Evolutionary conservation across 2,797 vertebrate genomes (phyloP).

Genomic region (Setipinna tenuifilis): DNA sequence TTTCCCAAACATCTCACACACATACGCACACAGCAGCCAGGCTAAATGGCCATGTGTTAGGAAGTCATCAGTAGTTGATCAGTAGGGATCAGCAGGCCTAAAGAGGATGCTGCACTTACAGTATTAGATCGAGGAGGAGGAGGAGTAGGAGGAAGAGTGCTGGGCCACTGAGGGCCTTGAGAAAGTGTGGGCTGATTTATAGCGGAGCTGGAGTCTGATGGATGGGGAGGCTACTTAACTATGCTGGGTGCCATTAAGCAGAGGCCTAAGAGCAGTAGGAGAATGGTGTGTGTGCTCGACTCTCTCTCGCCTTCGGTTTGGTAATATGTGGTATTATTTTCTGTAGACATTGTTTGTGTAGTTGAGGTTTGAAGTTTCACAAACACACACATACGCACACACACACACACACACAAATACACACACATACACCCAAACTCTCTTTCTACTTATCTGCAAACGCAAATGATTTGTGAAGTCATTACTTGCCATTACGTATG

Average conservation of each 20-base stretch:
- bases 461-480: neutral
- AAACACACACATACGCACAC: neutral
- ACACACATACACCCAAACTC: neutral
- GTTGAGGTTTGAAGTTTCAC: neutral
- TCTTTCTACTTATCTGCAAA: neutral
- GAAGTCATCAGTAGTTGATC: neutral
- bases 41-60: neutral
- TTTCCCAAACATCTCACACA: neutral
- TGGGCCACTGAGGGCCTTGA: neutral
- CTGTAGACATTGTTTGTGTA: neutral
- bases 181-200: neutral
- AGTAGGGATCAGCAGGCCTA: neutral
- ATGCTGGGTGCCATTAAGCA: neutral
- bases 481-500: neutral
- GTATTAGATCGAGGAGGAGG: neutral
- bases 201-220: neutral
- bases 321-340: neutral
- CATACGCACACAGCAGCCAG: neutral
- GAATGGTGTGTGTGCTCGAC: neutral
- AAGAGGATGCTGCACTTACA: neutral
- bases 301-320: neutral
- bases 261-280: neutral
- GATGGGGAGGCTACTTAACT: neutral
- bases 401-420: neutral
- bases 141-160: neutral